Conservation (phyloP, 2,113 vertebrate genomes). For the Ahaetulla prasina region DNA sequence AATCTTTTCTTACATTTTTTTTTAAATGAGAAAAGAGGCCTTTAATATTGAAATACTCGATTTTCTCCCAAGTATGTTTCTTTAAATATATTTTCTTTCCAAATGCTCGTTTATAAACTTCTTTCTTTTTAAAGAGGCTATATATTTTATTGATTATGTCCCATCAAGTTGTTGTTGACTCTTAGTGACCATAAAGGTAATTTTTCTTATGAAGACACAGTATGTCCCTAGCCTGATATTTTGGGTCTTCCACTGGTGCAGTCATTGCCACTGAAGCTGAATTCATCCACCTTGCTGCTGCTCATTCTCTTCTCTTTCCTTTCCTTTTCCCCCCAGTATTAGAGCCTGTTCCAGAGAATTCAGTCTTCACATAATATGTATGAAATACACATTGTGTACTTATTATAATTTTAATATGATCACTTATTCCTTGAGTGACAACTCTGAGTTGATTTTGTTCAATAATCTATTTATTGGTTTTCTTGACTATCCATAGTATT, state of each 20-base stretch:
- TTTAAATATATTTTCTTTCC: neutral
- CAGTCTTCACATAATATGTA: neutral
- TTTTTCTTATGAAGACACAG: neutral
- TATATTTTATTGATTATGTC: neutral
- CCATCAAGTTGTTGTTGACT: neutral
- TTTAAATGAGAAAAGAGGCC: neutral
- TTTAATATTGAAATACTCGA: neutral
- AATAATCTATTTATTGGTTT: neutral
- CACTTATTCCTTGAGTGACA: neutral
- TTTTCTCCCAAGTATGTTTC: neutral
- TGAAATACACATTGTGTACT: neutral
- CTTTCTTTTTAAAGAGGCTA: neutral
- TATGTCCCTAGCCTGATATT: neutral
- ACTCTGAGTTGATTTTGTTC: neutral
- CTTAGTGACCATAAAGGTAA: neutral
- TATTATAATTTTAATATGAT: neutral
- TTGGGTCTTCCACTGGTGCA: neutral
- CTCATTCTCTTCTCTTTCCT: neutral
- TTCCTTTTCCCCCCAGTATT: neutral
- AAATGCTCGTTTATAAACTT: neutral
- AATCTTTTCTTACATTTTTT: neutral
- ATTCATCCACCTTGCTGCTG: neutral
- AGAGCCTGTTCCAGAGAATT: neutral
- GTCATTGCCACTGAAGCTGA: neutral
- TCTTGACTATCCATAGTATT: neutral